Base-by-base conservation (phyloP, 2,888 invertebrate species). In the Lacanobia wlatinum region DNA sequence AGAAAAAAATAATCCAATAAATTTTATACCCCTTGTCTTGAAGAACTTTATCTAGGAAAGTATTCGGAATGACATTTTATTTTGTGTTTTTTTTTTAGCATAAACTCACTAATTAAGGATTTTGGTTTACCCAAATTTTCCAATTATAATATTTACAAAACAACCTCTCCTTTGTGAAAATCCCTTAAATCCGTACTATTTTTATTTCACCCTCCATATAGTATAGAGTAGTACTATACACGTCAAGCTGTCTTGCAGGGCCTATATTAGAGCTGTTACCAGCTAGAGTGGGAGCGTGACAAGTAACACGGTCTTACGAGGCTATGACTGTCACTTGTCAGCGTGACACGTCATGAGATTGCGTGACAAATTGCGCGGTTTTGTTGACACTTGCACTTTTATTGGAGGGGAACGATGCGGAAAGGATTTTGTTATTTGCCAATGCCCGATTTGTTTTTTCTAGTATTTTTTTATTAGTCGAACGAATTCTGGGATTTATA, bases 301-400 rank as follows among this genome's bases (percentile, higher is more conserved):
- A 78, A 63, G 21, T 73, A 59, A 80, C 79, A 67, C 52, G 63
- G 73, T 34, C 78, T 73, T 66, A 63, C 62, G 73, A 66, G 59
- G 65, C 70, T 58, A 76, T 76, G 77, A 70, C 38, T 76, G 73
- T 73, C 76, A 59, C 58, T 52, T 76, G 69, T 83, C 80, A 78
- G 75, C 34, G 43, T 76, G 76, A 74, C 78, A 78, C 82, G 80
- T 78, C 80, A 80, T 56, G 65, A 80, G 79, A 82, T 82, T 72
- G 74, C 72, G 85, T 87, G 84, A 87, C 84, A 87, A 87, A 88
- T 86, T 82, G 75, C 78, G 76, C 43, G 16, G 53, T n/a, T 55
- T 61, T 67, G 75, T 77, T 79, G 84, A 68, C 82, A 83, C 79
- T 84, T 78, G 75, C 82, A 78, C 66, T 83, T 80, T 83, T 85